Conservation (phyloP, 2,797 vertebrate species). For the Xyrichtys novacula region DNA sequence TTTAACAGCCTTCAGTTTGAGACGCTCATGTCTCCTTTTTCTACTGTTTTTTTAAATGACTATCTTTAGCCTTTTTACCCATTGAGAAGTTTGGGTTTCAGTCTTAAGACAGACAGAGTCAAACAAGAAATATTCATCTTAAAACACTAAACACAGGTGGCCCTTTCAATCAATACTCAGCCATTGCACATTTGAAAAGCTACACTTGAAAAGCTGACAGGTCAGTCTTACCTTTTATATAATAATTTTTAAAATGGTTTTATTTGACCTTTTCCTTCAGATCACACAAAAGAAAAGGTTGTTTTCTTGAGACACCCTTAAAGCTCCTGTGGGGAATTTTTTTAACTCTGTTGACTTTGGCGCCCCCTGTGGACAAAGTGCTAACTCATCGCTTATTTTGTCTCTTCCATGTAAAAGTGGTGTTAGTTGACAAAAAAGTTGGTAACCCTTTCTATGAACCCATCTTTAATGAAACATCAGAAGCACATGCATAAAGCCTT, state of each 20-base stretch:
- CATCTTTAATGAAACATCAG: too few relatives aligned
- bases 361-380: too few relatives aligned
- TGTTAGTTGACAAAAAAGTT: too few relatives aligned
- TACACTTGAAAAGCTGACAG: slow-evolving; percentile 28
- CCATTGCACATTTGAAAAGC: slow-evolving; percentile 28
- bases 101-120: slow-evolving; percentile 12
- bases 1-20: slow-evolving; percentile 30
- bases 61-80: slow-evolving; percentile 24
- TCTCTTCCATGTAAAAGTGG: too few relatives aligned
- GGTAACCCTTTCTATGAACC: too few relatives aligned
- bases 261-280: too few relatives aligned
- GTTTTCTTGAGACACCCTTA: too few relatives aligned
- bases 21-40: slow-evolving; percentile 11
- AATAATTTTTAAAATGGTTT: slow-evolving; percentile 20
- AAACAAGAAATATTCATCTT: slow-evolving; percentile 15
- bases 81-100: slow-evolving; percentile 33
- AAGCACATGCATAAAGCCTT: too few relatives aligned
- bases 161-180: slow-evolving; percentile 12
- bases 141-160: slow-evolving; percentile 22
- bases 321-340: too few relatives aligned
- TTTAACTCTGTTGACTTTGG: too few relatives aligned
- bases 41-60: slow-evolving; percentile 9
- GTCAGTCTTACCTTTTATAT: slow-evolving; percentile 7
- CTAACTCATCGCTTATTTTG: too few relatives aligned
- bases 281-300: too few relatives aligned